Evolutionary conservation across 2,113 vertebrate genomes (phyloP).

Genomic region (Amia ocellicauda): DNA sequence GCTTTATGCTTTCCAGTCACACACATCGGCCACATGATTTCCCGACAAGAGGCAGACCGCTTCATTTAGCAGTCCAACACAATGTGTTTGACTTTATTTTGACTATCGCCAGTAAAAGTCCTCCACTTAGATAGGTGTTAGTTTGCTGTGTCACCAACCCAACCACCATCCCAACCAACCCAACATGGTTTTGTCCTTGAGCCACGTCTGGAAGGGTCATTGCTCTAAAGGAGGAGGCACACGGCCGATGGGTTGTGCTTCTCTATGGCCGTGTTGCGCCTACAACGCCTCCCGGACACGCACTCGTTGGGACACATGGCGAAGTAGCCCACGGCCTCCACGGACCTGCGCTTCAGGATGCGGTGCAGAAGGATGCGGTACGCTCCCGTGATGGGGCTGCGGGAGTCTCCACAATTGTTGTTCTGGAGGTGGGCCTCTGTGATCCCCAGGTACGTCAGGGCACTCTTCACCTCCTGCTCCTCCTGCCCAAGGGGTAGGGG

Average conservation of each 20-base stretch:
- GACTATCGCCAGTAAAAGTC: neutral
- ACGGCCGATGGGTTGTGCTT: slow-evolving; percentile 42
- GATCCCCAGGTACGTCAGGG: slow-evolving; percentile 54
- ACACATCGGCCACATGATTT: too few relatives aligned
- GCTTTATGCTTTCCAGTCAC: too few relatives aligned
- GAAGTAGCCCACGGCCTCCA: slow-evolving; percentile 42
- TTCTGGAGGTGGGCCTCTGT: slow-evolving; percentile 50
- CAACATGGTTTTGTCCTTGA: too few relatives aligned
- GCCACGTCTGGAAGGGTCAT: slow-evolving; percentile 6
- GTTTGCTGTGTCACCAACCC: neutral
- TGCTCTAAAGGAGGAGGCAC: slow-evolving; percentile 50
- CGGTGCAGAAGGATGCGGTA: slow-evolving; percentile 61
- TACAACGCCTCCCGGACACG: slow-evolving; percentile 24
- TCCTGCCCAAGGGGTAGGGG: slow-evolving; percentile 38
- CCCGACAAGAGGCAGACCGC: slow-evolving; percentile 9
- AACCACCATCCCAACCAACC: neutral
- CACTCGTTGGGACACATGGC: slow-evolving; percentile 19
- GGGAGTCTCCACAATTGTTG: slow-evolving; percentile 43
- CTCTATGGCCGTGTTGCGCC: slow-evolving; percentile 25
- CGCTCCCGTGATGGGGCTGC: slow-evolving; percentile 54
- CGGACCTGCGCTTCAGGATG: slow-evolving; percentile 43
- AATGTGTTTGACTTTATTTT: neutral
- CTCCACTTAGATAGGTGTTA: neutral
- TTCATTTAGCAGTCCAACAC: slow-evolving; percentile 17
- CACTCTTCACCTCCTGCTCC: slow-evolving; percentile 48